A percentile compares a stretch with the other conserved stretches of the same genome.
Evolutionary conservation across 2,113 vertebrate genomes (phyloP).

Genomic region (Nanger granti): DNA sequence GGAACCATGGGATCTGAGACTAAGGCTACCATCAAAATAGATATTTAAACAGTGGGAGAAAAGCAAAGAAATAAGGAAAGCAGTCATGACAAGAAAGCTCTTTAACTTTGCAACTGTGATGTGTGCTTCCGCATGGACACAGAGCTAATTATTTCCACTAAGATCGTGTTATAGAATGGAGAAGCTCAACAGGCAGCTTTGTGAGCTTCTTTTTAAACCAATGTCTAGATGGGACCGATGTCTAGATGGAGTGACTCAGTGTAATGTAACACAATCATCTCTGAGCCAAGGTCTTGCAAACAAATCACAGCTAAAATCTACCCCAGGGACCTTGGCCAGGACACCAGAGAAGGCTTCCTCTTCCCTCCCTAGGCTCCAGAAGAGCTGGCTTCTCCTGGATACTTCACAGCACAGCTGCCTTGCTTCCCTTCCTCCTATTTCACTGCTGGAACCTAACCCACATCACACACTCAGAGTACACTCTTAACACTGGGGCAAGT

Average conservation of each 20-base stretch:
- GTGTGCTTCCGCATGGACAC: constrained; percentile 21
- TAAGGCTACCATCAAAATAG: constrained; percentile 34
- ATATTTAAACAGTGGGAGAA: constrained; percentile 32
- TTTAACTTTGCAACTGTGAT: constrained; percentile 46
- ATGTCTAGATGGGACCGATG: neutral
- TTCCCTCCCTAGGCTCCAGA: accelerated
- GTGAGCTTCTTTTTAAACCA: constrained; percentile 34
- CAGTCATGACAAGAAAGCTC: neutral
- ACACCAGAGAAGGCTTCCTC: neutral
- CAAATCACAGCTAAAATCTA: neutral
- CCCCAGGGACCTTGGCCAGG: neutral
- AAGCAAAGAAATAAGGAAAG: neutral
- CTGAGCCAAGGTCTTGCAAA: constrained; percentile 4
- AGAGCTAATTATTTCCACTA: constrained; percentile 46
- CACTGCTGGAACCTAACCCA: neutral
- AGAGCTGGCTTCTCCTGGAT: neutral
- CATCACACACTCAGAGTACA: neutral
- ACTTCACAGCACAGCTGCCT: neutral
- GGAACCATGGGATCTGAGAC: neutral
- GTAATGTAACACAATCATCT: neutral
- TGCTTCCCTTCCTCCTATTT: neutral
- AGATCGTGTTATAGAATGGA: constrained; percentile 21
- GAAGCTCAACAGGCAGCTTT: constrained; percentile 38
- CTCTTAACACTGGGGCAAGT: neutral
- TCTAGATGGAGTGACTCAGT: neutral